These are phyloP conservation scores for Goniozus legneri DNA, from an alignment of 1,140 invertebrate genomes.

Conservation along the genomic window DNA sequence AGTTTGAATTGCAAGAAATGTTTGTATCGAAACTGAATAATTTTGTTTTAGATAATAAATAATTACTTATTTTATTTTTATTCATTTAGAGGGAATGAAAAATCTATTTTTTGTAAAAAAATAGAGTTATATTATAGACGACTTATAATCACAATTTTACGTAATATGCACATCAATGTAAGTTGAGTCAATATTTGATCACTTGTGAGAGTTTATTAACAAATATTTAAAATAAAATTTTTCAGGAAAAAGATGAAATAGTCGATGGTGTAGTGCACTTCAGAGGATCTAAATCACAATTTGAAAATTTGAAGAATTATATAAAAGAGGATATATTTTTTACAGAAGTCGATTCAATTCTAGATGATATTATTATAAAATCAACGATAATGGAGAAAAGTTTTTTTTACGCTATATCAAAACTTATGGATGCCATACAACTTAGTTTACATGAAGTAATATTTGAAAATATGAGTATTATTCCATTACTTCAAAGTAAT, in stretches of 20 bases:
- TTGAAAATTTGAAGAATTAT: slow-evolving; percentile 29
- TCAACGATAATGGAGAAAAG: slow-evolving; percentile 10
- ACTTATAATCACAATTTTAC: slow-evolving; percentile 30
- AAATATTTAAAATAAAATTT: slow-evolving; percentile 1
- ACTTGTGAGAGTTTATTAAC: background rate
- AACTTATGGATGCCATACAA: background rate
- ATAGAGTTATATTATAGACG: slow-evolving; percentile 28
- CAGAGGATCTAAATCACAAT: slow-evolving; percentile 23
- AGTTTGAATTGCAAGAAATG: slow-evolving; percentile 4
- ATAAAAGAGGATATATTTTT: slow-evolving; percentile 25
- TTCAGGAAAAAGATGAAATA: slow-evolving; percentile 23
- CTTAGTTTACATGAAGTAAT: background rate
- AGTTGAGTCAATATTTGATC: slow-evolving; percentile 1
- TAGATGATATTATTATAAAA: slow-evolving; percentile 25
- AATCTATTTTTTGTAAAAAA: slow-evolving; percentile 2
- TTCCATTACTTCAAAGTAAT: background rate
- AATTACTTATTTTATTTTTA: background rate
- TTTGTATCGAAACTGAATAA: background rate
- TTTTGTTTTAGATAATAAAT: background rate
- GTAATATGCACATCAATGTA: slow-evolving; percentile 30
- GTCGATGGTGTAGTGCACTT: slow-evolving; percentile 27
- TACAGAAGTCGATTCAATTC: slow-evolving; percentile 33
- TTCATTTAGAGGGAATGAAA: too few species aligned
- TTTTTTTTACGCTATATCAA: slow-evolving; percentile 8
- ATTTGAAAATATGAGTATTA: slow-evolving; percentile 23